Percentiles rank a stretch among this genome's conserved stretches.
Evolutionary conservation across 1,140 invertebrate species (phyloP).

Genomic region (Rhynchophorus ferrugineus): DNA sequence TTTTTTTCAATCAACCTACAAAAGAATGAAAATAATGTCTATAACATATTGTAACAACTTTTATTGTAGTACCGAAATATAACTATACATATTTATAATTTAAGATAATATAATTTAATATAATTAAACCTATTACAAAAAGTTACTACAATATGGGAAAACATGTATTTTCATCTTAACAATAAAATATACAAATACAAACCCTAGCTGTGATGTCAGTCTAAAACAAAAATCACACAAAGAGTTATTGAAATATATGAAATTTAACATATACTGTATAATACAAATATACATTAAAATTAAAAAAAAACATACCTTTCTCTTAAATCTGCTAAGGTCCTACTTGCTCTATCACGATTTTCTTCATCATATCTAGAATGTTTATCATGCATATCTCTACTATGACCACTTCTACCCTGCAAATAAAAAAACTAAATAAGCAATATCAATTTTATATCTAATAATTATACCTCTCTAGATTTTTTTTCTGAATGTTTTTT

Average conservation of each 20-base stretch:
- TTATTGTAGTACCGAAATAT: background rate
- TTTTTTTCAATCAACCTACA: constrained; percentile 51
- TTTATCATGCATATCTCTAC: constrained; percentile 31
- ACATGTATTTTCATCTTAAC: background rate
- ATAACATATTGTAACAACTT: constrained; percentile 1
- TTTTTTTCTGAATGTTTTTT: constrained; percentile 45
- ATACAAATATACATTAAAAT: background rate
- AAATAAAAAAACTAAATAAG: constrained; percentile 1
- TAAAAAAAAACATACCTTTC: constrained; percentile 42
- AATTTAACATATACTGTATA: background rate
- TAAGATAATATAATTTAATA: background rate
- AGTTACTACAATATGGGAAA: background rate
- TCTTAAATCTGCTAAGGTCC: constrained; percentile 61
- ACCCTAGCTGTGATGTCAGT: constrained; percentile 16
- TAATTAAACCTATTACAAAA: background rate
- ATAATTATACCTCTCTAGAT: constrained; percentile 26
- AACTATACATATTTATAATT: background rate
- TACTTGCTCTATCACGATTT: constrained; percentile 40
- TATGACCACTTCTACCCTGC: constrained; percentile 22
- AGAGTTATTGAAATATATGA: background rate
- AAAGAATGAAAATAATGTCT: constrained; percentile 16
- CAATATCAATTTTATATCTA: constrained; percentile 2
- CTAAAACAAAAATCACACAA: constrained; percentile 8
- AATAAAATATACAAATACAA: constrained; percentile 10
- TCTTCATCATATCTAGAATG: constrained; percentile 51